Percentiles rank a stretch among this genome's conserved stretches.
Conservation (phyloP, 2,888 invertebrate species). For the Chironomus tentans region DNA sequence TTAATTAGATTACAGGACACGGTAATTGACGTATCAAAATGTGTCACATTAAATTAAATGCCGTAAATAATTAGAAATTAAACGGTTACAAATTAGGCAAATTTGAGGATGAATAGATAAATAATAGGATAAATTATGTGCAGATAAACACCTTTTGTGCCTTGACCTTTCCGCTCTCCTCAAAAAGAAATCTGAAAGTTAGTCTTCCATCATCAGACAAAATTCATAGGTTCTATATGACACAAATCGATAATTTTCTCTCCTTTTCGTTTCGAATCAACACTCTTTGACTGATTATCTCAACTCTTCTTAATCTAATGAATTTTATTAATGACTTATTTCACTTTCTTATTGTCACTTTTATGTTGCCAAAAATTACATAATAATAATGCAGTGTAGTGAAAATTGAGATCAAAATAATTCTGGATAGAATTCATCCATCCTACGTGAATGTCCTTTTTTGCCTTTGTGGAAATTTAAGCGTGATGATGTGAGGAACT, state of each 20-base stretch:
- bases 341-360: not conserved
- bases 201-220: too few relatives aligned
- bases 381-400: not conserved
- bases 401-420: too few relatives aligned
- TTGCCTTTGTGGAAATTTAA: not conserved
- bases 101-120: not conserved
- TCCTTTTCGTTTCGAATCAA: not conserved
- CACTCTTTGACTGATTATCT: not conserved
- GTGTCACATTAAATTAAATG: not conserved
- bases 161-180: too few relatives aligned
- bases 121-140: not conserved
- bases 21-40: not conserved
- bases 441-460: too few relatives aligned
- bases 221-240: not conserved
- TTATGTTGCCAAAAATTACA: not conserved
- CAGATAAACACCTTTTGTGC: not conserved
- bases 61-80: not conserved
- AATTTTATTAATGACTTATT: too few relatives aligned
- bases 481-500: not conserved
- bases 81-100: not conserved
- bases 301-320: too few relatives aligned
- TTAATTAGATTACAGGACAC: not conserved
- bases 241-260: not conserved
- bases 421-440: too few relatives aligned
- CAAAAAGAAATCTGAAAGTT: too few relatives aligned